Evolutionary conservation across 2,797 vertebrate genomes (phyloP).

Genomic region (Lacerta agilis): DNA sequence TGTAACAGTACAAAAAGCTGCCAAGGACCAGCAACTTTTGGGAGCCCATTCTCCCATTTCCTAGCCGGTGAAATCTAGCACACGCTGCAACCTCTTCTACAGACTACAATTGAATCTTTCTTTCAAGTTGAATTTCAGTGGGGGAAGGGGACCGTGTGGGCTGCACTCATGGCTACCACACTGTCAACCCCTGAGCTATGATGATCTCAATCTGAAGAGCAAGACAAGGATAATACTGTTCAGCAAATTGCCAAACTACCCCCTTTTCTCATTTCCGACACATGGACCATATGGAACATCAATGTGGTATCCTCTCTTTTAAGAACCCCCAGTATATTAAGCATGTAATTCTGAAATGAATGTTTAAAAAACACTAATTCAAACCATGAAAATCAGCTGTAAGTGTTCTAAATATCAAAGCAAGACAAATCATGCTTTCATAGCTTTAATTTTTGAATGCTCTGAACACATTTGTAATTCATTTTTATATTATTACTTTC

Average conservation of each 20-base stretch:
- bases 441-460: slow-evolving; percentile 54
- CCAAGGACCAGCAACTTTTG: neutral
- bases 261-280: slow-evolving; percentile 9
- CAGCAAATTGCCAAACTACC: slow-evolving; percentile 20
- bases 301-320: neutral
- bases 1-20: neutral
- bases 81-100: too few relatives aligned
- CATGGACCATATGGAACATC: neutral
- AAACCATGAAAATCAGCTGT: slow-evolving; percentile 43
- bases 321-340: neutral
- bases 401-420: slow-evolving; percentile 60
- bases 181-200: too few relatives aligned
- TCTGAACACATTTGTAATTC: slow-evolving; percentile 52
- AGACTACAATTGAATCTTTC: too few relatives aligned
- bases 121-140: too few relatives aligned
- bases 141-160: too few relatives aligned
- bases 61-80: too few relatives aligned
- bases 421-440: slow-evolving; percentile 48
- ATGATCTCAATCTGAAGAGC: neutral
- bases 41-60: too few relatives aligned
- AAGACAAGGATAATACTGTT: neutral
- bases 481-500: slow-evolving; percentile 62
- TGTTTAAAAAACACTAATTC: neutral
- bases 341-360: neutral
- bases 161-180: too few relatives aligned